Conservation (phyloP, 2,797 vertebrate genomes). For the Basileuterus tristriatus region DNA sequence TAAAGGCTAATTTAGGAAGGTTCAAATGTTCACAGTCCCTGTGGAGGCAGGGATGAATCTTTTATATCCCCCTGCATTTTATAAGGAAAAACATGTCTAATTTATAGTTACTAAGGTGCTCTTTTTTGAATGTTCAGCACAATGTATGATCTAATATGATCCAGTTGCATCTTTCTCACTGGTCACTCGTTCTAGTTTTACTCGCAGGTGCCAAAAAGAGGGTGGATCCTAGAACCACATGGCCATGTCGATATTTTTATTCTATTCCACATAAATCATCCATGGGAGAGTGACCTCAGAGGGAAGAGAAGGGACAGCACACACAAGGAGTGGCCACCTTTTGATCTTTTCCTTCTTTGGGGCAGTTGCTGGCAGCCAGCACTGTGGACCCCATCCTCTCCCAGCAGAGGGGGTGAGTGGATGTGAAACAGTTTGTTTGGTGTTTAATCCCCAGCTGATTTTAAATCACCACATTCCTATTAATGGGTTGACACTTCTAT, state of each 20-base stretch:
- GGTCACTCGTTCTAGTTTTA: neutral
- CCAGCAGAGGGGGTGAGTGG: rapidly evolving
- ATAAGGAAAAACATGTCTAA: neutral
- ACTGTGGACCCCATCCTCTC: too few species aligned
- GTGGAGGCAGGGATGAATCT: neutral
- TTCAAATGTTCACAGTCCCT: neutral
- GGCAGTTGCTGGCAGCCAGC: neutral
- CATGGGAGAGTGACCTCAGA: neutral
- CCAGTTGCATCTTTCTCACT: neutral
- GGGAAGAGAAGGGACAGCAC: rapidly evolving
- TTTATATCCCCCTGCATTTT: neutral
- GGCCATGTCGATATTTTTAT: rapidly evolving
- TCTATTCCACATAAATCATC: rapidly evolving
- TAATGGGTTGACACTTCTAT: neutral
- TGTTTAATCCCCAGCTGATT: neutral
- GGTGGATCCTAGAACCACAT: rapidly evolving
- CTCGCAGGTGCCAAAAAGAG: neutral
- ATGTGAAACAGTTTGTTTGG: too few species aligned
- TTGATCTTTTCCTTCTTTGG: neutral
- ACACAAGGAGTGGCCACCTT: rapidly evolving
- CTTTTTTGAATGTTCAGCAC: neutral
- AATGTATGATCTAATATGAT: neutral
- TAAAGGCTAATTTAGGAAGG: neutral
- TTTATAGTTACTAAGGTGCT: neutral
- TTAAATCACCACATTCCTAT: neutral